These are phyloP conservation scores for Cyprinus carpio DNA, from an alignment of 2,113 vertebrate genomes.

Conservation along the genomic window DNA sequence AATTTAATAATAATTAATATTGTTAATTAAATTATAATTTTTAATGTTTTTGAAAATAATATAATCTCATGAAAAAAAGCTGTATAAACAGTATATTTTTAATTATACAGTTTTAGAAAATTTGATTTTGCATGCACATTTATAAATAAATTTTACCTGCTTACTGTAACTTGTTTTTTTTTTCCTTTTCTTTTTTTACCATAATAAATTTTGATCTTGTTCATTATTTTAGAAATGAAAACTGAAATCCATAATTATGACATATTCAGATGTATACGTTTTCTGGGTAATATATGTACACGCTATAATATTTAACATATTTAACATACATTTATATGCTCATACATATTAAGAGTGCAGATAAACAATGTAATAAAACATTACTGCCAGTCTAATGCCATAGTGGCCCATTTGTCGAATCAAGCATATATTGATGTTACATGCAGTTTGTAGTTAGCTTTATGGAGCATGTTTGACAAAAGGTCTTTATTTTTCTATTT, in stretches of 20 bases:
- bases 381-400: not conserved
- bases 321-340: not conserved
- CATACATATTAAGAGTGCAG: not conserved
- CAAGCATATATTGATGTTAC: not conserved
- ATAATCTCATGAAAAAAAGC: not conserved
- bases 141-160: not conserved
- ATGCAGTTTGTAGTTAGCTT: not conserved
- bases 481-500: conserved; percentile 8
- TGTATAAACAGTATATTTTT: not conserved
- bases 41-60: not conserved
- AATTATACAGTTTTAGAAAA: not conserved
- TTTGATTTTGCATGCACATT: not conserved
- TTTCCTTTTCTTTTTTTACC: not conserved
- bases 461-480: not conserved
- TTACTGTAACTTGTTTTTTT: not conserved
- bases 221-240: not conserved
- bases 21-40: not conserved
- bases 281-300: not conserved
- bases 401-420: not conserved
- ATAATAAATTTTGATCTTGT: not conserved
- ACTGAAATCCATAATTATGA: not conserved
- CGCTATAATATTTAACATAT: too few species aligned
- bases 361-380: not conserved
- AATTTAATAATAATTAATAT: not conserved
- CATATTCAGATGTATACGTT: not conserved